Evolutionary conservation across 2,113 vertebrate genomes (phyloP).

Genomic region (Lycaon pictus): DNA sequence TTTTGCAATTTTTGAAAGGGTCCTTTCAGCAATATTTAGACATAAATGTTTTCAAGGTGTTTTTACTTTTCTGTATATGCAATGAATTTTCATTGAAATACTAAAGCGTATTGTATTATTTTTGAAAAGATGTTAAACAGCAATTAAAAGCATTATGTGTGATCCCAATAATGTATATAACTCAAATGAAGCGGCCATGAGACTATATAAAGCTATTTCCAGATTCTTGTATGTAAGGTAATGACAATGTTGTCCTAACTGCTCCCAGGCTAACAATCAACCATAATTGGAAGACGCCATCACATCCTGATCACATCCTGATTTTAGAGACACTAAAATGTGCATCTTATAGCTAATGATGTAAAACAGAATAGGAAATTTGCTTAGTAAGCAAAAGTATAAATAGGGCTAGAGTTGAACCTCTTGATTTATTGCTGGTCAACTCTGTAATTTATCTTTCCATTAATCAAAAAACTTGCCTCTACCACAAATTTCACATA

Average conservation of each 20-base stretch:
- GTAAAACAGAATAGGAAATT: neutral
- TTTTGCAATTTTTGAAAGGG: neutral
- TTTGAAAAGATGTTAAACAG: neutral
- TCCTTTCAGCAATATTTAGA: neutral
- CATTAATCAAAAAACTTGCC: neutral
- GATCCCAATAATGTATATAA: neutral
- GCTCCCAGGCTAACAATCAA: neutral
- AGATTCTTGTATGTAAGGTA: neutral
- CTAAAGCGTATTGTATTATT: neutral
- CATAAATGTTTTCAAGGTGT: neutral
- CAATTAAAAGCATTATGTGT: neutral
- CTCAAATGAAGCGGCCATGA: neutral
- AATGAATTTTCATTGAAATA: constrained; percentile 25
- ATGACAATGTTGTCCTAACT: neutral
- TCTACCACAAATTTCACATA: neutral
- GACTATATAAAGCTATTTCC: neutral
- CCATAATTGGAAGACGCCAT: neutral
- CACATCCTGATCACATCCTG: neutral
- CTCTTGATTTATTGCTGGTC: neutral
- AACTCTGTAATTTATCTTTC: neutral
- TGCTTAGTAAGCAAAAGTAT: constrained; percentile 16
- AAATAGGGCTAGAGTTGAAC: neutral
- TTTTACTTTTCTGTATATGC: neutral
- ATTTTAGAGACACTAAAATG: constrained; percentile 1
- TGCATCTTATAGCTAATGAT: neutral